These are phyloP conservation scores for Sipha flava DNA, from an alignment of 1,140 invertebrate species.

Conservation along the genomic window DNA sequence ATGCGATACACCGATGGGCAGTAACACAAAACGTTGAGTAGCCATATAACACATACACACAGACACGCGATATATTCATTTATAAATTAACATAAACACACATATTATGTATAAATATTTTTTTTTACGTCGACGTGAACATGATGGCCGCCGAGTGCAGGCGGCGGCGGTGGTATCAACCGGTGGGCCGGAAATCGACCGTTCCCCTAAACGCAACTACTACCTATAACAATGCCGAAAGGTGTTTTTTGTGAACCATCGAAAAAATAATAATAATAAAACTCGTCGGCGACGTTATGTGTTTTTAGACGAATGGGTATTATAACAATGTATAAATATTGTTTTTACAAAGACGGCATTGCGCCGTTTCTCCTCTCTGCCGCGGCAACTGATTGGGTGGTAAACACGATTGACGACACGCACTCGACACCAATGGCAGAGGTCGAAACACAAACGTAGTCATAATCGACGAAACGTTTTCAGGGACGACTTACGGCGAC, in stretches of 20 bases:
- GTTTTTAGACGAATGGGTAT: background rate
- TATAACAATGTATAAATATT: background rate
- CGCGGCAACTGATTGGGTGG: background rate
- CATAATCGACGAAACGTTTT: constrained; percentile 3
- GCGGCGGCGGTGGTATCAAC: background rate
- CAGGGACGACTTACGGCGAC: background rate
- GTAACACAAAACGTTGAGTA: background rate
- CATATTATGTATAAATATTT: background rate
- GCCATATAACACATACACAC: background rate
- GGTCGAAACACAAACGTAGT: background rate
- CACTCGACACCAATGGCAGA: background rate
- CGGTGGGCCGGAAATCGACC: constrained; percentile 20
- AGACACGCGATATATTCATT: too few species aligned
- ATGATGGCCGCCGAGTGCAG: background rate
- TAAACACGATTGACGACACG: background rate
- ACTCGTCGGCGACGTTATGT: background rate
- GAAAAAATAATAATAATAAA: background rate
- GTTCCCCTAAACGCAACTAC: background rate
- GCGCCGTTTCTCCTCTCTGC: background rate
- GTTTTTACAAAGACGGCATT: background rate
- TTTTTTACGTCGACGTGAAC: background rate
- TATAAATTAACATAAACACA: too few species aligned
- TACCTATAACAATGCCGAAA: background rate
- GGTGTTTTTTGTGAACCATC: background rate
- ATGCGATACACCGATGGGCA: background rate